A percentile compares a stretch with the other conserved stretches of the same genome.
These are phyloP conservation scores for Pyrgus malvae DNA, from an alignment of 2,888 invertebrate genomes.

Conservation along the genomic window DNA sequence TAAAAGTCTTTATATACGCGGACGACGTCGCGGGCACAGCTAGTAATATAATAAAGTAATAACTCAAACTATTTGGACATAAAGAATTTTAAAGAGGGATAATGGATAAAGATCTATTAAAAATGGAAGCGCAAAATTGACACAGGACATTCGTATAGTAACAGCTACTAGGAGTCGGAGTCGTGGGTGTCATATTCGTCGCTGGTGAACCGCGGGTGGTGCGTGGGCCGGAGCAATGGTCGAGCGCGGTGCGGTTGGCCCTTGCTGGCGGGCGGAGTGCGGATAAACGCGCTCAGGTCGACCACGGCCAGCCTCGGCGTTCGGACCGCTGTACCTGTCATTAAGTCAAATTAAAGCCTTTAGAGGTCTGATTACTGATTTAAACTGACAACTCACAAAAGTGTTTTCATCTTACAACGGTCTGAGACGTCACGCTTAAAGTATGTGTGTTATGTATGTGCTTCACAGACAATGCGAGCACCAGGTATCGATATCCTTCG, in stretches of 20 bases:
- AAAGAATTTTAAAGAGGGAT: too few relatives aligned
- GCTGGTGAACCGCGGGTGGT: conserved; percentile 55
- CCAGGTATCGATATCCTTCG: too few relatives aligned
- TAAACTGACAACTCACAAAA: too few relatives aligned
- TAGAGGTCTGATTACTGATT: too few relatives aligned
- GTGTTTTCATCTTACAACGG: too few relatives aligned
- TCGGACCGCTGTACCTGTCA: conserved; percentile 60
- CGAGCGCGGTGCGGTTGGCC: conserved; percentile 42
- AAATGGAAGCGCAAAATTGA: conserved; percentile 36
- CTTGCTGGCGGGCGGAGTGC: conserved; percentile 43
- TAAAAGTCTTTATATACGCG: too few relatives aligned
- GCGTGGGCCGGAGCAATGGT: conserved; percentile 43
- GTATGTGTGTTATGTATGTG: too few relatives aligned
- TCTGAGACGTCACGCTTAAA: too few relatives aligned
- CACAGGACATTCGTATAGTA: neutral
- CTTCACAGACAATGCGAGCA: too few relatives aligned
- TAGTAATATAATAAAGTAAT: neutral
- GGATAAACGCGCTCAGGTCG: conserved; percentile 67
- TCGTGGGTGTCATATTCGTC: conserved; percentile 74
- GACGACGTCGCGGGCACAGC: too few relatives aligned
- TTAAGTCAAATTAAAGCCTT: too few relatives aligned
- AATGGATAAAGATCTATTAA: conserved; percentile 11
- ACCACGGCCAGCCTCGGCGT: conserved; percentile 68
- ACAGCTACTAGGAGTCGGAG: conserved; percentile 50
- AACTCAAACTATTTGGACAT: too few relatives aligned